Percentiles rank a stretch among this genome's conserved stretches.
phyloP scores from a whole-genome alignment of 2,797 vertebrate species.

The Hydrophis major region DNA sequence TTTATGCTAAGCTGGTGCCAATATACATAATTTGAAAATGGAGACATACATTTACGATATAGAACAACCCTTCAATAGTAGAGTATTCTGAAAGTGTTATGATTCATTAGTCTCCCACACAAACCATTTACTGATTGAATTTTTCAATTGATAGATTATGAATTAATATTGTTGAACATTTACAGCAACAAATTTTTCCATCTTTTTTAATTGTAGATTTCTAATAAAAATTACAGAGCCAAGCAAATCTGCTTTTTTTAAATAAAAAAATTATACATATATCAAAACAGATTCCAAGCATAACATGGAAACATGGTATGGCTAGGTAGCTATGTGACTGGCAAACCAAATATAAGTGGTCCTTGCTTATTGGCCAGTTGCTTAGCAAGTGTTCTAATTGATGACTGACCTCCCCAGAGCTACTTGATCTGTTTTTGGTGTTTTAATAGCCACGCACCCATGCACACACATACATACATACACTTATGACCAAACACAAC shows the following conservation, averaged over 20 bases:
- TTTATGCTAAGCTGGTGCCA: background rate
- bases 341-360: too few relatives aligned
- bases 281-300: background rate
- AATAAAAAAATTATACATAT: background rate
- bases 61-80: slow-evolving; percentile 29
- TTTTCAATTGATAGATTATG: background rate
- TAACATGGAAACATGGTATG: background rate
- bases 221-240: background rate
- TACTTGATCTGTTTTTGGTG: too few relatives aligned
- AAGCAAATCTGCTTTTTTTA: background rate
- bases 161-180: background rate
- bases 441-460: too few relatives aligned
- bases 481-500: too few relatives aligned
- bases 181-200: background rate
- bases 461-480: too few relatives aligned
- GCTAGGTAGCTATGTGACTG: too few relatives aligned
- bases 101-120: background rate
- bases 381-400: too few relatives aligned
- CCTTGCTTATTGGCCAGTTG: too few relatives aligned
- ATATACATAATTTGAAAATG: slow-evolving; percentile 47
- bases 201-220: background rate
- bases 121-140: slow-evolving; percentile 22
- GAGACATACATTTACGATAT: slow-evolving; percentile 29
- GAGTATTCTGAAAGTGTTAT: background rate
- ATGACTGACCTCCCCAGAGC: too few relatives aligned